A percentile compares a stretch with the other conserved stretches of the same genome.
Evolutionary conservation across 1,140 invertebrate species (phyloP).

Genomic region (Zaprionus ornatus): DNA sequence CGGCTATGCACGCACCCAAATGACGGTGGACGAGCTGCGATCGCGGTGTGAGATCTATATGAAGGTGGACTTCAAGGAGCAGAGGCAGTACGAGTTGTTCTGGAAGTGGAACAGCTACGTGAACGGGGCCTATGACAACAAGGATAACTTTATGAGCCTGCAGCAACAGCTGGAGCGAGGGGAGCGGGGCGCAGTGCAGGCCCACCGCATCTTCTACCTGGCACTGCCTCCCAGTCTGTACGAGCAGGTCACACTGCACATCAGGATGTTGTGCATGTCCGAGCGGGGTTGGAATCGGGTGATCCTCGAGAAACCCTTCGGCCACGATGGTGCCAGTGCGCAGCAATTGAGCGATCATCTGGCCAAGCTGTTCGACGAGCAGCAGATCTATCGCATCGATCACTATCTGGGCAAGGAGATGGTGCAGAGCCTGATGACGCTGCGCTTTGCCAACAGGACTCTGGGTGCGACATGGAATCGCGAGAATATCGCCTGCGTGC

Average conservation of each 20-base stretch:
- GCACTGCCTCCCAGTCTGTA: conserved; percentile 98
- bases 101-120: conserved; percentile 94
- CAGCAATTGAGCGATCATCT: conserved; percentile 94
- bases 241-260: conserved; percentile 93
- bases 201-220: conserved; percentile 97
- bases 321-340: conserved; percentile 94
- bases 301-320: conserved; percentile 99
- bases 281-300: conserved; percentile 96
- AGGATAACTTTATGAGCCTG: conserved; percentile 91
- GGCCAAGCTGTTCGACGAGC: conserved; percentile 94
- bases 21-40: conserved; percentile 90
- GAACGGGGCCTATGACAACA: conserved; percentile 92
- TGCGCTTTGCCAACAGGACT: conserved; percentile 94
- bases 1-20: conserved; percentile 95
- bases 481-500: conserved; percentile 96
- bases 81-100: conserved; percentile 92
- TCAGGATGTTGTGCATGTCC: conserved; percentile 94
- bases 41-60: conserved; percentile 91
- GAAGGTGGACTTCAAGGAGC: conserved; percentile 90
- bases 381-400: conserved; percentile 98
- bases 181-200: conserved; percentile 86
- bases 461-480: conserved; percentile 97
- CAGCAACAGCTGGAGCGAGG: conserved; percentile 89
- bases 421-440: conserved; percentile 99
- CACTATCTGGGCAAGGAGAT: conserved; percentile 99